Evolutionary conservation across 2,797 vertebrate species (phyloP), one percentile per base, ranked within the genome.

Genomic region (Hylomyscus alleni): DNA sequence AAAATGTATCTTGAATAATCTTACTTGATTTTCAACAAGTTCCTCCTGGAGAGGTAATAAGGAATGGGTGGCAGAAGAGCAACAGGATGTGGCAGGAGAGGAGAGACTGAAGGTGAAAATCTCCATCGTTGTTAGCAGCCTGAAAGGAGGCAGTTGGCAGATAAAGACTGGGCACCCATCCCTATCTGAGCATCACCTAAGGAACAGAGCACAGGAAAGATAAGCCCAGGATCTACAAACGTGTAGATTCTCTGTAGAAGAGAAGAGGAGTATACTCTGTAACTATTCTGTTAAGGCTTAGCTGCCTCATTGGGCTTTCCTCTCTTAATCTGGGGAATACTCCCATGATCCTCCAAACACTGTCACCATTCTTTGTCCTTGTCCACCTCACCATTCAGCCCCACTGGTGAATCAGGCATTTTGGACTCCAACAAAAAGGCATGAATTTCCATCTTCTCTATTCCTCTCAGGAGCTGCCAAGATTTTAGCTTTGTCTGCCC

Each of bases 1-100:
- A 81, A 93, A 96, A 69, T 72, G 1, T 92, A 9, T 81, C 81
- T 78, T 82, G 81, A 96, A 56, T 73, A 96, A 78, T 93, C 93
- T 20, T n/a, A 7, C 20, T 92, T 90, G 7, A 72, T 84, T 80
- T 92, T 86, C 96, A 15, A 31, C 52, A 62, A 22, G 24, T 84
- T 92, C 50, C 8, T 95, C 72, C 50, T 75, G 31, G 50, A 78
- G 26, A 8, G 60, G 4, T n/a, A 22, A 67, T 26, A 0, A 26
- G 56, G 17, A 22, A 44, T 65, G 0, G 62, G 60, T 94, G 77
- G 40, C 91, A 80, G 24, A 62, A 58, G 34, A 60, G 29, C 5
- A 4, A 54, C 31, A 7, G 10, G 29, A 20, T 19, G 62, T 40
- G 34, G 24, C 50, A 40, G 50, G n/a, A 73, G n/a, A 88, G 24